A percentile compares a stretch with the other conserved stretches of the same genome.
phyloP scores from a whole-genome alignment of 2,113 vertebrate species.

The Nanorana parkeri region DNA sequence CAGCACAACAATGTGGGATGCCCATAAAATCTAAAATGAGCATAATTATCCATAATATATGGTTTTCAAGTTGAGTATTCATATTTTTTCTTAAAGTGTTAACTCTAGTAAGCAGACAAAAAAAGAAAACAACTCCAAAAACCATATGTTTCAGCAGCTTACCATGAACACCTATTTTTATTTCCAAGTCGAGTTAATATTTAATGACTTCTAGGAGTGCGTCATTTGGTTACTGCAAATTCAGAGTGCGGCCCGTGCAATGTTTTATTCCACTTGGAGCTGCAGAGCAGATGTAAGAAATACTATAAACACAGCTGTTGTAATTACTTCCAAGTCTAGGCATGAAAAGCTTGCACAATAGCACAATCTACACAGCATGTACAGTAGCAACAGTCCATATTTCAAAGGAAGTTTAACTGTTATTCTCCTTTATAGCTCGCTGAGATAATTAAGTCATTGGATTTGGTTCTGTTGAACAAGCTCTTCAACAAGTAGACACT shows the following conservation, averaged over 20 bases:
- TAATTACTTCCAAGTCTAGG: constrained; percentile 40
- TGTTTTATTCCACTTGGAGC: constrained; percentile 24
- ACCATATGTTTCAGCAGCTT: not conserved
- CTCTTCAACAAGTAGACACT: constrained; percentile 28
- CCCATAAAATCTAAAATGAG: too few relatives aligned
- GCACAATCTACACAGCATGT: constrained; percentile 54
- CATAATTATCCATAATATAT: too few relatives aligned
- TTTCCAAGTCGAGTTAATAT: not conserved
- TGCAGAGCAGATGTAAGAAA: constrained; percentile 47
- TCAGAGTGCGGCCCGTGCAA: constrained; percentile 3
- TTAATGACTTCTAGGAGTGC: constrained; percentile 2
- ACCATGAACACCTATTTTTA: not conserved
- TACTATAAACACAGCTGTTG: constrained; percentile 51
- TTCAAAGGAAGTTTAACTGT: constrained; percentile 44
- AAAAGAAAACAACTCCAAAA: too few relatives aligned
- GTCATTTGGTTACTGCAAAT: not conserved
- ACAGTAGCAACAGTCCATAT: constrained; percentile 42
- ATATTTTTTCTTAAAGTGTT: too few relatives aligned
- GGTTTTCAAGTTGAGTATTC: too few relatives aligned
- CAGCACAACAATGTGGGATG: too few relatives aligned
- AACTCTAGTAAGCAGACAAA: too few relatives aligned
- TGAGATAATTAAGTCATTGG: constrained; percentile 51
- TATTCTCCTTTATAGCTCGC: constrained; percentile 33
- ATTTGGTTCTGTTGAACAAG: constrained; percentile 23
- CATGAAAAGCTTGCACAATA: constrained; percentile 43